Base-by-base conservation (phyloP, 2,113 vertebrate genomes). In the Hyperoodon ampullatus region DNA sequence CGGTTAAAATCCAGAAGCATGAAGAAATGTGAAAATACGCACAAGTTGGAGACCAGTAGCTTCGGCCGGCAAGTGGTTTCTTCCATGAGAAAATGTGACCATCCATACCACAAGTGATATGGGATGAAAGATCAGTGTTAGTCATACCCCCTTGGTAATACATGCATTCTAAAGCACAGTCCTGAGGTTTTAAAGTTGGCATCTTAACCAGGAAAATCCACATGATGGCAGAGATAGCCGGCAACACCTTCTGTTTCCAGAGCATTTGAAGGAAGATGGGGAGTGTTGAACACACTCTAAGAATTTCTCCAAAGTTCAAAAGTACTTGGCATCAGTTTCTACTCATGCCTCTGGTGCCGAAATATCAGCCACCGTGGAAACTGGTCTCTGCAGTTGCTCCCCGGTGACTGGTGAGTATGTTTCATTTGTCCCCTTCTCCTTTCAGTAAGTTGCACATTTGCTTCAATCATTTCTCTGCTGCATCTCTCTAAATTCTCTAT, bases 251-350 rank as follows among this genome's bases (percentile, higher is more conserved):
- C 88, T 89, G 53, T 92, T 78, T 95, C 53, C 50, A 11, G 88
- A 53, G 39, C 95, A 77, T 71, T 61, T 28, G 12, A 53, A 92
- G 74, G 55, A 95, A 85, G 75, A 84, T 26, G 23, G 26, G 86
- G 35, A 86, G 33, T 16, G 35, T 6, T 24, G 85, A 84, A 72
- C 47, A 87, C 61, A 72, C 53, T 68, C 78, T 26, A 81, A 80
- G 87, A 94, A 94, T 78, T 87, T 95, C 91, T 87, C 87, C 81
- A 63, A 93, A 90, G 70, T 65, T 33, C 9, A 75, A 55, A 88
- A 42, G 33, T 4, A 19, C 63, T 91, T 13, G 23, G 47, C 33
- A 80, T n/a, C 44, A 0, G 33, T 88, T 81, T 82, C 77, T 84
- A n/a, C 65, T 28, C n/a, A 2, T 14, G 81, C 61, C 86, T 95